These are phyloP conservation scores for Andrena flavipes DNA, from an alignment of 2,888 invertebrate species.

Conservation along the genomic window DNA sequence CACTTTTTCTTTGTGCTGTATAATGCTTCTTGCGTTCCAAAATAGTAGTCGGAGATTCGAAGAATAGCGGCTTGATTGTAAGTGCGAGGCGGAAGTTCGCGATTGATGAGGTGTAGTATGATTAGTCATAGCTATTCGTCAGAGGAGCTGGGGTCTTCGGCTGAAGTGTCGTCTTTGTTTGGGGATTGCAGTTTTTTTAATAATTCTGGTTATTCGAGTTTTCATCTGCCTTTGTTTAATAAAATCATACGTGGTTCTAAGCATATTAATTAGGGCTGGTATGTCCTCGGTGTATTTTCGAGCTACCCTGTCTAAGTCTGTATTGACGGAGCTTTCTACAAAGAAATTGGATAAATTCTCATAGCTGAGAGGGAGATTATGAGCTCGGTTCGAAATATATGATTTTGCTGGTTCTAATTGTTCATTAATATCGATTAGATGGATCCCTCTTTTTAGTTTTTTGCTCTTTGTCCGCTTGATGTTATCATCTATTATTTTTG, in stretches of 20 bases:
- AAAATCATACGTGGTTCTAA: not conserved
- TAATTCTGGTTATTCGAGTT: not conserved
- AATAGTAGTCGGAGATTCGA: not conserved
- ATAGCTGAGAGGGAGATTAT: not conserved
- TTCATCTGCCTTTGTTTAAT: not conserved
- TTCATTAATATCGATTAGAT: not conserved
- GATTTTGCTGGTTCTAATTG: not conserved
- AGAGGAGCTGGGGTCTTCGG: not conserved
- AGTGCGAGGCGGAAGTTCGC: not conserved
- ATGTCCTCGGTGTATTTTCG: not conserved
- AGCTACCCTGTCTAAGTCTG: not conserved
- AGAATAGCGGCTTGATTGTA: not conserved
- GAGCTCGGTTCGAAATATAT: not conserved
- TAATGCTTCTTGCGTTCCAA: slow-evolving; percentile 2
- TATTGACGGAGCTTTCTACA: not conserved
- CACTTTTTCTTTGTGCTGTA: slow-evolving; percentile 7
- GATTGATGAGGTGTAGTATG: not conserved
- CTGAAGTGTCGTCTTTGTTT: not conserved
- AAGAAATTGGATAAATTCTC: not conserved
- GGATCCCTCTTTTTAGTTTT: too few species aligned
- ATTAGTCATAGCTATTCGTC: slow-evolving; percentile 6
- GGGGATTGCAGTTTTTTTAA: not conserved
- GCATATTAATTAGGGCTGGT: not conserved
- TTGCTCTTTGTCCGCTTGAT: too few species aligned
- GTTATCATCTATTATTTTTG: too few species aligned